Percentiles rank a stretch among this genome's conserved stretches.
Evolutionary conservation across 2,888 invertebrate species (phyloP).

Genomic region (Andricus curvator): DNA sequence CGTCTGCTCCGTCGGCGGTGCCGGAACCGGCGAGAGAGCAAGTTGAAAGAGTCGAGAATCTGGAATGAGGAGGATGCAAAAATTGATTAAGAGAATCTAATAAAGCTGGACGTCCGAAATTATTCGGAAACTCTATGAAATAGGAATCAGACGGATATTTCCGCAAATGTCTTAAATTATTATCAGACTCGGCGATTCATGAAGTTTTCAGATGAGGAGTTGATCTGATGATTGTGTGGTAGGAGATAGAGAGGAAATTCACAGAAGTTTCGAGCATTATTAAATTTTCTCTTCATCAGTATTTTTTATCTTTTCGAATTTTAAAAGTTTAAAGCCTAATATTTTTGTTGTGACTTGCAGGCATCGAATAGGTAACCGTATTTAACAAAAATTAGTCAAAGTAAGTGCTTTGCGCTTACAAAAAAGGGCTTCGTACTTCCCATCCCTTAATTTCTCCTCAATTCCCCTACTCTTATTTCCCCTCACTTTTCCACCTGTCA

Average conservation of each 20-base stretch:
- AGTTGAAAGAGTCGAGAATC: slow-evolving; percentile 26
- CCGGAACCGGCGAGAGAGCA: slow-evolving; percentile 43
- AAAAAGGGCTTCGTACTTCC: no score
- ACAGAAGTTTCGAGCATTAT: background rate
- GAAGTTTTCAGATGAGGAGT: background rate
- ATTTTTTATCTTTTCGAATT: background rate
- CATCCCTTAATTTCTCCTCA: no score
- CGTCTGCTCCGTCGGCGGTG: slow-evolving; percentile 46
- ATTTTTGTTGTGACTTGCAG: no score
- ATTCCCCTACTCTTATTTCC: no score
- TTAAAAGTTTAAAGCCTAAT: background rate
- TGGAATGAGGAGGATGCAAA: slow-evolving; percentile 26
- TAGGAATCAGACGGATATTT: slow-evolving; percentile 34
- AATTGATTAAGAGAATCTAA: slow-evolving; percentile 39
- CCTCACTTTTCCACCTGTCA: no score
- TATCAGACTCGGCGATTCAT: slow-evolving; percentile 19
- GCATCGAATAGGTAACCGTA: no score
- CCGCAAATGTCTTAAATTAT: slow-evolving; percentile 34
- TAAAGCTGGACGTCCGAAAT: slow-evolving; percentile 29
- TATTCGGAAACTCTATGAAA: slow-evolving; percentile 24
- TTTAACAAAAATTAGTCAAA: no score
- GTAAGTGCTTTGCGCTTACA: no score
- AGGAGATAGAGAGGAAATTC: background rate
- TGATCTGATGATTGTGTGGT: background rate
- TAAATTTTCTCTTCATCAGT: background rate